Evolutionary conservation across 2,113 vertebrate species (phyloP).

Genomic region (Melanostigma gelatinosum): DNA sequence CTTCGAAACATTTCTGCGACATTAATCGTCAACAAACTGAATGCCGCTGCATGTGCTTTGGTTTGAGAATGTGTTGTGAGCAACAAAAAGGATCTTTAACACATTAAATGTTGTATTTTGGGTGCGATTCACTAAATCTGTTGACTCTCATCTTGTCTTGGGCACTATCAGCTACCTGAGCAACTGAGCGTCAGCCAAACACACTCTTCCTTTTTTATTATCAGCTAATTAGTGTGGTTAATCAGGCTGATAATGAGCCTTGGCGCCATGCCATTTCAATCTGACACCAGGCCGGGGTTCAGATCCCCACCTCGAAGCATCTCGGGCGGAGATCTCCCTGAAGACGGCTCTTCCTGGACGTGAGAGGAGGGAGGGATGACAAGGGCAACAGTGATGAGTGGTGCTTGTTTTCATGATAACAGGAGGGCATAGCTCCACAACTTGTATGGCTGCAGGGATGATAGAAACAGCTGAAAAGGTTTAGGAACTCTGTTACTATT

Average conservation of each 20-base stretch:
- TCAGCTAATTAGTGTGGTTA: conserved; percentile 79
- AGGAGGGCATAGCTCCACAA: conserved; percentile 1
- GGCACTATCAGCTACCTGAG: conserved; percentile 62
- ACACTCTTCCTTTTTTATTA: conserved; percentile 61
- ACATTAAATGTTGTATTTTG: conserved; percentile 4
- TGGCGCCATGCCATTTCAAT: conserved; percentile 68
- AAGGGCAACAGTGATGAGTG: background rate
- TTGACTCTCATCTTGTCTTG: conserved; percentile 46
- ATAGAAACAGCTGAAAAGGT: conserved; percentile 18
- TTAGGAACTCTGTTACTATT: conserved; percentile 5
- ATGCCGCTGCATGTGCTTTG: conserved; percentile 11
- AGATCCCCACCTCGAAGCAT: conserved; percentile 37
- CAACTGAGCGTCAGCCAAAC: conserved; percentile 49
- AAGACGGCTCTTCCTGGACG: conserved; percentile 24
- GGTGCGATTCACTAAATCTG: conserved; percentile 4
- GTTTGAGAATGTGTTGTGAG: background rate
- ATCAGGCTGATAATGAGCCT: conserved; percentile 81
- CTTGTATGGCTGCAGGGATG: background rate
- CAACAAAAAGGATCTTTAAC: background rate
- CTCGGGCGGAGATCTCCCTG: conserved; percentile 15
- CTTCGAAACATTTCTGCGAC: conserved; percentile 6
- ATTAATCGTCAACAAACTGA: conserved; percentile 2
- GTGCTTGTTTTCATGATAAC: conserved; percentile 25
- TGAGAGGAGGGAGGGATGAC: conserved; percentile 5
- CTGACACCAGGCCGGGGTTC: conserved; percentile 71